Conservation (phyloP, 2,113 vertebrate species). For the Gnathonemus longibarbis region DNA sequence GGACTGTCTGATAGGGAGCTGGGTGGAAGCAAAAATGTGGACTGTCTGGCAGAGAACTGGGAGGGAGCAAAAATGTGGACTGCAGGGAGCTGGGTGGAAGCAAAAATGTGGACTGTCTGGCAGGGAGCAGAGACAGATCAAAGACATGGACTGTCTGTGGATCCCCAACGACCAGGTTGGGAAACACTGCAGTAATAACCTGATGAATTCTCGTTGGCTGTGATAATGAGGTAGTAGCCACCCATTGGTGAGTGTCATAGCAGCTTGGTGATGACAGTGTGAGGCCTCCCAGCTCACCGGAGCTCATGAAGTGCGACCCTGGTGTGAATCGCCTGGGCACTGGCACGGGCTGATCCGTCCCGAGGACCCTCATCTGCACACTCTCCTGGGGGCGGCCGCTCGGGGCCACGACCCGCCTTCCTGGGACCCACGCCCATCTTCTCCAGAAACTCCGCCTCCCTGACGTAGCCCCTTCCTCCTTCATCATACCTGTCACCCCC, state of each 20-base stretch:
- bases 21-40: too few relatives aligned
- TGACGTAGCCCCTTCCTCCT: slow-evolving; percentile 50
- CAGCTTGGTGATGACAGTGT: neutral
- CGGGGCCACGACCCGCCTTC: slow-evolving; percentile 29
- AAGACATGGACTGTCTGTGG: neutral
- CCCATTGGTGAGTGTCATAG: neutral
- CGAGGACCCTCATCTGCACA: slow-evolving; percentile 46
- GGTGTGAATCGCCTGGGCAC: slow-evolving; percentile 33
- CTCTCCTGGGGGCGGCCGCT: slow-evolving; percentile 37
- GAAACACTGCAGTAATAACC: neutral
- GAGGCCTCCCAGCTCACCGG: slow-evolving; percentile 33
- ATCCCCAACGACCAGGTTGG: neutral
- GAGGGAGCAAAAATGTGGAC: neutral
- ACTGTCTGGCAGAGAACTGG: neutral
- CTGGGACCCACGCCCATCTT: slow-evolving; percentile 37
- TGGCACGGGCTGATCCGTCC: slow-evolving; percentile 30
- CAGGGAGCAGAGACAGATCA: neutral
- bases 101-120: neutral
- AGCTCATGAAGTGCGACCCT: slow-evolving; percentile 27
- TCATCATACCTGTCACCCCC: slow-evolving; percentile 56
- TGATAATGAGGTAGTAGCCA: neutral
- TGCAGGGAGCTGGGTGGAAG: neutral
- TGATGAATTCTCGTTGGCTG: neutral
- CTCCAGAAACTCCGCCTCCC: slow-evolving; percentile 58
- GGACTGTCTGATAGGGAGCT: neutral